These are phyloP conservation scores for Cataglyphis rosenhaueri DNA, from an alignment of 2,888 invertebrate genomes.

Conservation along the genomic window DNA sequence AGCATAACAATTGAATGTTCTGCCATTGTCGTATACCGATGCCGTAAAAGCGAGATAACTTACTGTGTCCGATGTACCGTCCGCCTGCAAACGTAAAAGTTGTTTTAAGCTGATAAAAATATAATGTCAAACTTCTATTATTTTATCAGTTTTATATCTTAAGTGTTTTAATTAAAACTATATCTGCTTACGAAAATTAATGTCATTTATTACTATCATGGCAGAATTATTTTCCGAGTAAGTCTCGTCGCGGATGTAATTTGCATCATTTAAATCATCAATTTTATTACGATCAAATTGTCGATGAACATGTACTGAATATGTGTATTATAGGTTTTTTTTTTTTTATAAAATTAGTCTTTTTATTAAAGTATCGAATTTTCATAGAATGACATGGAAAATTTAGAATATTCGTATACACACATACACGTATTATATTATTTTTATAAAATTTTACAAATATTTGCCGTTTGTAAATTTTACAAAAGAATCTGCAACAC, in stretches of 20 bases:
- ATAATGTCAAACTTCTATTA: slow-evolving; percentile 7
- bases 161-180: neutral
- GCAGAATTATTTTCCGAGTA: neutral
- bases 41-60: slow-evolving; percentile 93
- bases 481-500: too few species aligned
- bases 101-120: neutral
- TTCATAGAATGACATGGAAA: too few species aligned
- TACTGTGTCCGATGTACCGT: slow-evolving; percentile 93
- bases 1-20: slow-evolving; percentile 92
- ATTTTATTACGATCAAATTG: neutral
- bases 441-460: too few species aligned
- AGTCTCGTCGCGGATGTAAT: neutral
- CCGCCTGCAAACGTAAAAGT: slow-evolving; percentile 86
- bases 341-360: neutral
- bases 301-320: neutral
- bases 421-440: too few species aligned
- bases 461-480: too few species aligned
- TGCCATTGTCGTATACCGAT: slow-evolving; percentile 92
- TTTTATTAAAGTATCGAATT: neutral
- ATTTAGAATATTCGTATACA: too few species aligned
- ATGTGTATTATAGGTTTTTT: neutral
- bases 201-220: neutral
- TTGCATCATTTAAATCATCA: neutral
- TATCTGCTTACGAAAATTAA: neutral
- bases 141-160: neutral